Conservation (phyloP, 2,888 invertebrate species). For the Galeruca laticollis region DNA sequence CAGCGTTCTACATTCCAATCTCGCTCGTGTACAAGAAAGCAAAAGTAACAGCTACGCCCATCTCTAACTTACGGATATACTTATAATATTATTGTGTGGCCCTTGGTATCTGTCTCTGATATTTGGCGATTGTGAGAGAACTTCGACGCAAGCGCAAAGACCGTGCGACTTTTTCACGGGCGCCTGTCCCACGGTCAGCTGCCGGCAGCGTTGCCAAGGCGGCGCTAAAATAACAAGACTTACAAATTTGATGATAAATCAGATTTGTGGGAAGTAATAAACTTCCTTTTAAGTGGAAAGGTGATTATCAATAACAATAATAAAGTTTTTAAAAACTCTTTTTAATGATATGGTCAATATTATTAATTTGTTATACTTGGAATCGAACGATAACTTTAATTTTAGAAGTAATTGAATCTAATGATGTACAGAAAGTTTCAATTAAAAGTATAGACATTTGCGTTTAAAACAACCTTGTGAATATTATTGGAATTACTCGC, state of each 20-base stretch:
- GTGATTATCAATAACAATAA: background rate
- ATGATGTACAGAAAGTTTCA: background rate
- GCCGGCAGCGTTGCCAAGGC: conserved; percentile 50
- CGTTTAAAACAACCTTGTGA: background rate
- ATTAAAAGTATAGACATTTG: background rate
- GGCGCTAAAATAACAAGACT: background rate
- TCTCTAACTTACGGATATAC: conserved; percentile 29
- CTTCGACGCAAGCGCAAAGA: conserved; percentile 67
- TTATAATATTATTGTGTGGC: conserved; percentile 48
- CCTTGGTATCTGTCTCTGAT: conserved; percentile 54
- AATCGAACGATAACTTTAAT: background rate
- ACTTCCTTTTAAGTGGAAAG: background rate
- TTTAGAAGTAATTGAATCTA: no score
- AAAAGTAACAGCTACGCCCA: conserved; percentile 30
- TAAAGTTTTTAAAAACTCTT: background rate
- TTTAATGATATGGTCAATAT: background rate
- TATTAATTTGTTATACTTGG: background rate
- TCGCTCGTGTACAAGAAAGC: conserved; percentile 5
- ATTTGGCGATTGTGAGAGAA: conserved; percentile 54
- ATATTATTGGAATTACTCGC: background rate
- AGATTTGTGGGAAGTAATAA: background rate
- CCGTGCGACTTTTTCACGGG: conserved; percentile 78
- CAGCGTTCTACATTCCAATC: conserved; percentile 14
- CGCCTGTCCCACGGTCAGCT: conserved; percentile 71
- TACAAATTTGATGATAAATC: background rate